Percentiles rank a stretch among this genome's conserved stretches.
Evolutionary conservation across 2,888 invertebrate species (phyloP).

Genomic region (Nomada hirtipes): DNA sequence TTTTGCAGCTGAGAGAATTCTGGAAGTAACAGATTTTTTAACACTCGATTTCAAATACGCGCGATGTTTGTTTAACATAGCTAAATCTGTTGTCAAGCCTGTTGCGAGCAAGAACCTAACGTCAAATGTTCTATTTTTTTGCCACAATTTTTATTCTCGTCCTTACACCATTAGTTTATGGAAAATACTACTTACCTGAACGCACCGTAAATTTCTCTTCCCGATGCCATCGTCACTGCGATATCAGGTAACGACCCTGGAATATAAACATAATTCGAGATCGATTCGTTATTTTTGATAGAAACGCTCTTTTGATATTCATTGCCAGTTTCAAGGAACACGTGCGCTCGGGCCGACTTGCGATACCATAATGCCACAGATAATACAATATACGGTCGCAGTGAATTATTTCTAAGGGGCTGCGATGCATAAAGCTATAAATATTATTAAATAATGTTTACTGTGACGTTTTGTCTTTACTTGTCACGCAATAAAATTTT

Average conservation of each 20-base stretch:
- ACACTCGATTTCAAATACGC: not conserved
- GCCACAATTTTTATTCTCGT: not conserved
- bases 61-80: not conserved
- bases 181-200: conserved; percentile 71
- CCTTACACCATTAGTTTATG: too few species aligned
- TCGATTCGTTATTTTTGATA: conserved; percentile 5
- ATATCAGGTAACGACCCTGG: conserved; percentile 78
- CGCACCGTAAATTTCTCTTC: conserved; percentile 78
- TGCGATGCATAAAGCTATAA: not conserved
- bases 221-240: conserved; percentile 79
- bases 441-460: not conserved
- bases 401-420: too few species aligned
- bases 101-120: not conserved
- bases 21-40: conserved; percentile 65
- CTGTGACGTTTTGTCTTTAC: not conserved
- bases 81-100: conserved; percentile 9
- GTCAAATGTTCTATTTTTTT: not conserved
- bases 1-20: conserved; percentile 72
- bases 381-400: too few species aligned
- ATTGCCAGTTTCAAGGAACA: not conserved
- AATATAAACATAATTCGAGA: conserved; percentile 40
- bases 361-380: not conserved
- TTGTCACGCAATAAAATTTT: not conserved
- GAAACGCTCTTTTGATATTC: not conserved
- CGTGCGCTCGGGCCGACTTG: conserved; percentile 3